phyloP scores from a whole-genome alignment of 1,140 invertebrate genomes.

The Megathymus violae region DNA sequence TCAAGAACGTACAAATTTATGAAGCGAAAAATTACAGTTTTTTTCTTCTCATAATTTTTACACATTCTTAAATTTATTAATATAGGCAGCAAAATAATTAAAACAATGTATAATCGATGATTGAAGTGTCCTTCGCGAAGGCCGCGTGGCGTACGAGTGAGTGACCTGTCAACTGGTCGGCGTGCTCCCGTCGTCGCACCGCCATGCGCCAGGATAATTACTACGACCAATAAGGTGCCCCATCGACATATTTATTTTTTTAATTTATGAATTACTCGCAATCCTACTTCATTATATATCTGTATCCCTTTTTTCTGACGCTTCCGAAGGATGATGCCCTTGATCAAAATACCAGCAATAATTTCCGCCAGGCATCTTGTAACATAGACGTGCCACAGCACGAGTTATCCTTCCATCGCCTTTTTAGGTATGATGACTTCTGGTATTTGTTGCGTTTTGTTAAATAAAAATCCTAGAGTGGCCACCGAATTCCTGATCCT shows the following conservation, averaged over 20 bases:
- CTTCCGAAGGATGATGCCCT: slow-evolving; percentile 54
- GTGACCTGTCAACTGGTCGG: slow-evolving; percentile 68
- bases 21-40: slow-evolving; percentile 14
- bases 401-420: slow-evolving; percentile 61
- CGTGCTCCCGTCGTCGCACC: slow-evolving; percentile 60
- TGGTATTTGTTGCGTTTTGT: slow-evolving; percentile 61
- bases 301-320: slow-evolving; percentile 60
- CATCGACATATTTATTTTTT: slow-evolving; percentile 78
- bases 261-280: slow-evolving; percentile 68
- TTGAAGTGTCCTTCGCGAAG: slow-evolving; percentile 73
- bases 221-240: slow-evolving; percentile 75
- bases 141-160: slow-evolving; percentile 66
- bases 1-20: slow-evolving; percentile 6
- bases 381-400: slow-evolving; percentile 55
- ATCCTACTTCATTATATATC: slow-evolving; percentile 71
- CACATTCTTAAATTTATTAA: slow-evolving; percentile 33
- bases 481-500: slow-evolving; percentile 70
- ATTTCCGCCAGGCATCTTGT: slow-evolving; percentile 61
- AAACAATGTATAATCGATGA: slow-evolving; percentile 49
- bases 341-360: slow-evolving; percentile 74
- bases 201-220: slow-evolving; percentile 75
- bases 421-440: slow-evolving; percentile 71
- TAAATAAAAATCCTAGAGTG: slow-evolving; percentile 76
- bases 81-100: slow-evolving; percentile 46
- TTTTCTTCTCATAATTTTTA: slow-evolving; percentile 19